These are phyloP conservation scores for Lasioglossum baleicum DNA, from an alignment of 1,140 invertebrate genomes.

Conservation along the genomic window DNA sequence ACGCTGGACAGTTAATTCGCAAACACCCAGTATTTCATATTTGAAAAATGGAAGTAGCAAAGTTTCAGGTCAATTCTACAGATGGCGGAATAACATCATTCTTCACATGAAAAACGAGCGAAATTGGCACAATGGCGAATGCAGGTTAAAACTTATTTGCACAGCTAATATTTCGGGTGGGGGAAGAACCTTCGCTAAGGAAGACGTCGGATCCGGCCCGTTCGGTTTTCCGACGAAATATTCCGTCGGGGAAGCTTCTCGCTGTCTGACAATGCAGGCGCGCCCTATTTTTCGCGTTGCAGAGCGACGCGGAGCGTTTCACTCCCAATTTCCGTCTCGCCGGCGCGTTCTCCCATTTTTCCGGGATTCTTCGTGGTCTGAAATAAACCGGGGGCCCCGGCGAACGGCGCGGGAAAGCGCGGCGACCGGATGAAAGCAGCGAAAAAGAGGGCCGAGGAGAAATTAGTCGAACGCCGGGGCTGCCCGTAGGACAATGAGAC, in stretches of 20 bases:
- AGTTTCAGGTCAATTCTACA: no score
- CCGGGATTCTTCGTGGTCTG: background rate
- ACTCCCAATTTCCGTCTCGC: background rate
- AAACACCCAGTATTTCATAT: no score
- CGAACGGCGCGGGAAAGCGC: background rate
- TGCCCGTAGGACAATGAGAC: slow-evolving; percentile 39
- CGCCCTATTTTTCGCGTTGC: slow-evolving; percentile 5
- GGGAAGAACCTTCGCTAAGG: background rate
- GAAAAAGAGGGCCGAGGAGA: slow-evolving; percentile 13
- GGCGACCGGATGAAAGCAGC: background rate
- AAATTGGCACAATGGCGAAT: no score
- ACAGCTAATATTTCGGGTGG: no score
- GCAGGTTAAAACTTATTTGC: no score
- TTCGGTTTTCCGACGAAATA: background rate
- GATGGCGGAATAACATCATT: no score
- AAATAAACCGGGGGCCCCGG: background rate
- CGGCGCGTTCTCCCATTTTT: slow-evolving; percentile 10
- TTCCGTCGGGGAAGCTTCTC: background rate
- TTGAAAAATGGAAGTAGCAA: no score
- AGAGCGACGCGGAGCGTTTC: background rate
- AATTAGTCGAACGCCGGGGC: slow-evolving; percentile 34
- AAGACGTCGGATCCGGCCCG: no score
- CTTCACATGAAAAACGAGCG: no score
- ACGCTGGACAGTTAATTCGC: no score
- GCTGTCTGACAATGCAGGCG: background rate